A percentile compares a stretch with the other conserved stretches of the same genome.
Conservation (phyloP, 2,113 vertebrate species). For the Prolemur simus region DNA sequence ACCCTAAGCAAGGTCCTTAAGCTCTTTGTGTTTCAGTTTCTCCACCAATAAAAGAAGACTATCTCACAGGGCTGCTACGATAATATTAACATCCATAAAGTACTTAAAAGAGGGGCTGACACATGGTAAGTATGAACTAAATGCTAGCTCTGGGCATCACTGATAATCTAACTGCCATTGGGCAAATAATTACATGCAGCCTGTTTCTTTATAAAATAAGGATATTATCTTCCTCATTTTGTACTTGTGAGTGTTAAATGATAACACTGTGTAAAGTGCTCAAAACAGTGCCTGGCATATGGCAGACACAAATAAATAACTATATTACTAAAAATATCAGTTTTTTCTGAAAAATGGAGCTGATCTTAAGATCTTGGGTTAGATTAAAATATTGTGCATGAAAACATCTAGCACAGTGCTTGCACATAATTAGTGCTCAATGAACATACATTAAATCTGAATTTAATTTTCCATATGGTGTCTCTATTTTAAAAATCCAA, state of each 20-base stretch:
- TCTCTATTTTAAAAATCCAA: slow-evolving; percentile 47
- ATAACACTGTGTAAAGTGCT: neutral
- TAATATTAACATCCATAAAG: neutral
- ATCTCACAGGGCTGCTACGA: neutral
- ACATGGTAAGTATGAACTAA: neutral
- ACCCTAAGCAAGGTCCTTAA: neutral
- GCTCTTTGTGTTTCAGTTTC: neutral
- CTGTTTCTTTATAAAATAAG: slow-evolving; percentile 13
- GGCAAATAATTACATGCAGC: slow-evolving; percentile 28
- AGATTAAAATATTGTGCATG: neutral
- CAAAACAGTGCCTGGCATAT: slow-evolving; percentile 45
- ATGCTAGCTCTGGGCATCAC: neutral
- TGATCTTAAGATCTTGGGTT: slow-evolving; percentile 20
- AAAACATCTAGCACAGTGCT: neutral
- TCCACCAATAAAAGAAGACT: neutral
- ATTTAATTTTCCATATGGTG: slow-evolving; percentile 18
- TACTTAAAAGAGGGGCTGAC: neutral
- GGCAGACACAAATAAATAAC: slow-evolving; percentile 43
- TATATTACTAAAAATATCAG: slow-evolving; percentile 44
- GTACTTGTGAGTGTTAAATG: slow-evolving; percentile 22
- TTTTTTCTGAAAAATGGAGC: neutral
- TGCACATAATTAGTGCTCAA: neutral
- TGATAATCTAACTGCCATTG: neutral
- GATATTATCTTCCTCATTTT: neutral
- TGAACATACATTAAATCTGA: slow-evolving; percentile 52